Evolutionary conservation across 92 coral and sea anemone species (phyloP), one percentile per base, ranked within the genome.

Genomic region (Umimayanthus kanabou): DNA sequence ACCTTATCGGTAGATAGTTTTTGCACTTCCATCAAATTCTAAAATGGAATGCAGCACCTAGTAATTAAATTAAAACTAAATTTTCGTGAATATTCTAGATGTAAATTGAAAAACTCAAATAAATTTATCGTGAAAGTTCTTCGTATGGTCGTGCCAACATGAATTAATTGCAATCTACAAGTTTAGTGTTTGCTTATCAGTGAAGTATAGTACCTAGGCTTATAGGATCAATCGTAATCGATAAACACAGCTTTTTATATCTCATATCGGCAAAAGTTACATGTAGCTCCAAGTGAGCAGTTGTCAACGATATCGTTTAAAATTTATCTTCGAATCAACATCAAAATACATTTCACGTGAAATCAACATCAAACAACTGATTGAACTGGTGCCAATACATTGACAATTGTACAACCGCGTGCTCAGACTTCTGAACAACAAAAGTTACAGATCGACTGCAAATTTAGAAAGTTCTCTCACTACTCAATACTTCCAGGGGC

Each of bases 331-430:
- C 58, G 58, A 33, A 71, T 47, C 47, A 66, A 14, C 28, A 81
- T 2, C 23, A 45, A 57, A 30, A 50, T 64, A 69, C 37, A 81
- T 66, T 81, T 80, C 85, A 55, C 25, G 33, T 81, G 85, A 81
- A 66, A 81, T 5, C 39, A 73, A 81, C 87, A 70, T 30, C 33
- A 58, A 15, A 9, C 57, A 77, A 70, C 28, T 33, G 37, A 33
- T 33, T 33, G 37, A 33, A 33, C 9, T 67, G 29, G 28, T 2
- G 58, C 6, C 4, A 30, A 33, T 29, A 29, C 1, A 22, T 40
- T 53, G n/a, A 14, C 42, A 33, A 20, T 20, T 79, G 14, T 5
- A 79, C 9, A 25, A 6, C 71, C 25, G 25, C 39, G 61, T 25
- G 40, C n/a, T 69, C 61, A 6, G 53, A 75, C 14, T 39, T 9